Evolutionary conservation across 2,113 vertebrate species (phyloP).

Genomic region (Gracilinanus agilis): DNA sequence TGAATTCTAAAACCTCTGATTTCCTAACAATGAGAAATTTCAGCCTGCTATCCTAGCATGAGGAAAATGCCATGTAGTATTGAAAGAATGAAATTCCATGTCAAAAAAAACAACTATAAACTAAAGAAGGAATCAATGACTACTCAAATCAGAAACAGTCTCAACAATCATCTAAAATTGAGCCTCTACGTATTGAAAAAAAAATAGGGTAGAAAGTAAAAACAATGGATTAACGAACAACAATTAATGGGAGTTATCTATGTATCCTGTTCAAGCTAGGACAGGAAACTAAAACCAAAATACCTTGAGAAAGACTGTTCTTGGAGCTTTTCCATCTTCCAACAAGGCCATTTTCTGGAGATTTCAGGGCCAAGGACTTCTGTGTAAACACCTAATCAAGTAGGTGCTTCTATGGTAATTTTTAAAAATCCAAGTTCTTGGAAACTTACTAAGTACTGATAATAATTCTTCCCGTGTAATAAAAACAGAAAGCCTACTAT

Average conservation of each 20-base stretch:
- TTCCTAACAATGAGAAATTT: not conserved
- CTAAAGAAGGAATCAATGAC: not conserved
- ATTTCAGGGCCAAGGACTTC: not conserved
- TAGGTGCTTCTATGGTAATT: not conserved
- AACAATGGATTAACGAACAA: not conserved
- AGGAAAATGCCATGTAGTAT: not conserved
- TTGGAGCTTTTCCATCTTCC: not conserved
- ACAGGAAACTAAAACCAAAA: conserved; percentile 30
- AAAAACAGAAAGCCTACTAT: conserved; percentile 10
- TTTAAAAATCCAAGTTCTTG: not conserved
- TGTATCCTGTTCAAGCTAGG: not conserved
- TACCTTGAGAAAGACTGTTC: not conserved
- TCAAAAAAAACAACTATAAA: not conserved
- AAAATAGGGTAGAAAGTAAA: not conserved
- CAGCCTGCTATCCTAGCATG: not conserved
- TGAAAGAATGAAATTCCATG: not conserved
- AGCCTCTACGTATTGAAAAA: not conserved
- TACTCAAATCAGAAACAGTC: not conserved
- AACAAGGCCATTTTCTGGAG: not conserved
- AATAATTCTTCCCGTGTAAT: not conserved
- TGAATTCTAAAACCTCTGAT: not conserved
- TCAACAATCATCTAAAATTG: not conserved
- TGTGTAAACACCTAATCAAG: not conserved
- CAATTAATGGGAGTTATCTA: not conserved
- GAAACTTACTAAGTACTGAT: not conserved